phyloP scores from a whole-genome alignment of 1,140 invertebrate genomes.

The Lithobius niger region DNA sequence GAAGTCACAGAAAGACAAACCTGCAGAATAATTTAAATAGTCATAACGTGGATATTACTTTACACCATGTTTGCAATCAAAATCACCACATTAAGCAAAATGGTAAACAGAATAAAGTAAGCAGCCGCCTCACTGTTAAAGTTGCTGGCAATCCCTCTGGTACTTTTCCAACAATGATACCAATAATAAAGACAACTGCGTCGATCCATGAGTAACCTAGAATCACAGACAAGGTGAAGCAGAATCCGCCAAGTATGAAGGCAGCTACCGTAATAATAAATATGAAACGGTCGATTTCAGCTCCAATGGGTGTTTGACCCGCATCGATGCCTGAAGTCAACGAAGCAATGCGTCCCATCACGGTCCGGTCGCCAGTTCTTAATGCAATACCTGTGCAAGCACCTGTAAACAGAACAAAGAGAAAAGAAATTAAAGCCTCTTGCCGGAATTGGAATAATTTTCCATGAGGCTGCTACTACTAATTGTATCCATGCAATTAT shows the following conservation, averaged over 20 bases:
- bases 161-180: conserved; percentile 32
- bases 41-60: neutral
- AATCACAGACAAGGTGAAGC: conserved; percentile 29
- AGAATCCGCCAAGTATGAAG: conserved; percentile 32
- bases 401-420: conserved; percentile 33
- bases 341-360: conserved; percentile 41
- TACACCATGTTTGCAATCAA: no score
- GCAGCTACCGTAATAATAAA: conserved; percentile 34
- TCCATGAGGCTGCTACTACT: no score
- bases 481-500: no score
- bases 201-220: conserved; percentile 22
- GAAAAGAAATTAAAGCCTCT: no score
- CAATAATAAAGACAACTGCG: conserved; percentile 28
- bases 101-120: neutral
- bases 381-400: conserved; percentile 60
- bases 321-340: conserved; percentile 34
- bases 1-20: conserved; percentile 47
- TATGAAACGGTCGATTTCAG: conserved; percentile 37
- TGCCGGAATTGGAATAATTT: no score
- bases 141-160: conserved; percentile 23
- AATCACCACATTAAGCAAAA: no score
- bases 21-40: conserved; percentile 12
- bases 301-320: conserved; percentile 35
- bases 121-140: conserved; percentile 16
- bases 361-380: conserved; percentile 30